These are phyloP conservation scores for Orthonyx spaldingii DNA, from an alignment of 2,113 vertebrate genomes.

Conservation along the genomic window DNA sequence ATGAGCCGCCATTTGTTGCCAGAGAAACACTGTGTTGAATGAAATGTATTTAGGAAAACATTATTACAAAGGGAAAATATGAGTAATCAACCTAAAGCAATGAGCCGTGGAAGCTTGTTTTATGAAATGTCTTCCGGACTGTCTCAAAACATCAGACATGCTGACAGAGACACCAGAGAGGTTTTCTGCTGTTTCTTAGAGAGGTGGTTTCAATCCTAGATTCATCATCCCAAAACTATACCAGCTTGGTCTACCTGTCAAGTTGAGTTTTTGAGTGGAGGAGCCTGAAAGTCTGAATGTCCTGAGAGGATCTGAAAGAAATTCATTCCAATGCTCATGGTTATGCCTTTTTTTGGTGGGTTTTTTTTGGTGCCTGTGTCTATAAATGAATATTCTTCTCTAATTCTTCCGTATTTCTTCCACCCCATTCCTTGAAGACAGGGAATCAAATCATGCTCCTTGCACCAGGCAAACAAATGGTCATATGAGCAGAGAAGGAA, in stretches of 20 bases:
- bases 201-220: neutral
- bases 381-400: neutral
- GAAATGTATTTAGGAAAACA: constrained; percentile 54
- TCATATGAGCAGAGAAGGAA: neutral
- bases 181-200: neutral
- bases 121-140: constrained; percentile 30
- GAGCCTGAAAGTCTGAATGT: constrained; percentile 6
- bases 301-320: neutral
- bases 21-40: constrained; percentile 52
- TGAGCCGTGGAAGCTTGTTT: constrained; percentile 35
- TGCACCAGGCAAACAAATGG: neutral
- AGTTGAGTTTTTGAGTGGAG: neutral
- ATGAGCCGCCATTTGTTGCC: constrained; percentile 25
- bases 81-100: constrained; percentile 53
- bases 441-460: neutral
- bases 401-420: neutral
- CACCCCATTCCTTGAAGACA: neutral
- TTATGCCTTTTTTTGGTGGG: neutral
- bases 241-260: constrained; percentile 16
- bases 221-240: neutral
- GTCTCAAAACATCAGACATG: constrained; percentile 39
- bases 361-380: neutral
- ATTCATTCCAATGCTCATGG: neutral
- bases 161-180: constrained; percentile 40
- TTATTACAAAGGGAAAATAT: constrained; percentile 50